Percentiles rank a stretch among this genome's conserved stretches.
phyloP scores from a whole-genome alignment of 2,113 vertebrate genomes.

The Abramis brama region DNA sequence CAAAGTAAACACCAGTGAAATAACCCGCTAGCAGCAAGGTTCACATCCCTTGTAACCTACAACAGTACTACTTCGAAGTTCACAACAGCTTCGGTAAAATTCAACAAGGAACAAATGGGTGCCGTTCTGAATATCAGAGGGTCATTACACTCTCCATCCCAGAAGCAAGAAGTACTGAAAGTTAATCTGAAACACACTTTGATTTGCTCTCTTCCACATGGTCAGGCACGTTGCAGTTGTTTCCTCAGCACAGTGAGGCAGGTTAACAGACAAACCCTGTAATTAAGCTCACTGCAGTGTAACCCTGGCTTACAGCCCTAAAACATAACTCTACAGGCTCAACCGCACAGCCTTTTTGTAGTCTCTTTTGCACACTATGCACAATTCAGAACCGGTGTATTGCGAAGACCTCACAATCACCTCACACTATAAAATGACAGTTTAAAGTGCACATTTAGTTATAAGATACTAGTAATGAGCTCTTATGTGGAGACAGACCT shows the following conservation, averaged over 20 bases:
- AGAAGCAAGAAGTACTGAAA: not conserved
- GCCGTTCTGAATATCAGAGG: not conserved
- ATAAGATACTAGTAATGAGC: not conserved
- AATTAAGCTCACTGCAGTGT: conserved; percentile 38
- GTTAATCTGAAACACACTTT: not conserved
- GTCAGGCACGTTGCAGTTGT: not conserved
- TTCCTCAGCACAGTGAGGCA: not conserved
- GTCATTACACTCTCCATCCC: not conserved
- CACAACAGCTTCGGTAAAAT: not conserved
- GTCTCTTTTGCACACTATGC: conserved; percentile 5
- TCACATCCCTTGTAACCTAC: not conserved
- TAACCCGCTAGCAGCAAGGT: no score
- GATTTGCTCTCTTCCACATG: conserved; percentile 1
- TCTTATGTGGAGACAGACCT: conserved; percentile 44
- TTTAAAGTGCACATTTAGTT: not conserved
- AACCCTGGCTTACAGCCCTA: conserved; percentile 35
- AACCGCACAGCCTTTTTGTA: not conserved
- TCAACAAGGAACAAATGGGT: conserved; percentile 8
- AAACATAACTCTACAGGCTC: conserved; percentile 14
- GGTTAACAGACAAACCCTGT: conserved; percentile 3
- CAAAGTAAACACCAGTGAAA: conserved; percentile 1
- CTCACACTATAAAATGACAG: not conserved
- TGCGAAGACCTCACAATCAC: not conserved
- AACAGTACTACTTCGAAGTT: not conserved
- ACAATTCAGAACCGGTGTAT: not conserved